A percentile compares a stretch with the other conserved stretches of the same genome.
Evolutionary conservation across 2,888 invertebrate species (phyloP).

Genomic region (Tethea ocularis): DNA sequence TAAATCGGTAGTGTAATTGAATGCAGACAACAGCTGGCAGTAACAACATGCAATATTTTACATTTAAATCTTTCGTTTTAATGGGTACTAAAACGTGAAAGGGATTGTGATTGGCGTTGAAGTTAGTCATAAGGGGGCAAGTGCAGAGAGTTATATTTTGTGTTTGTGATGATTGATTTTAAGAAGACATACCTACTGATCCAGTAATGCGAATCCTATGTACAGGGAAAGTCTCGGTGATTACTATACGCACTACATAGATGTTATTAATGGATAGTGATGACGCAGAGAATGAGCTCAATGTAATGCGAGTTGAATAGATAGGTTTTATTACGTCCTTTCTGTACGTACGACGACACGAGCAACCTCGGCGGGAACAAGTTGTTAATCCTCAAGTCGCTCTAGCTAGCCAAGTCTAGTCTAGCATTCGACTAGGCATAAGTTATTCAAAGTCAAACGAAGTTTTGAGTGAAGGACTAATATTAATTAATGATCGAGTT

Average conservation of each 20-base stretch:
- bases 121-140: background rate
- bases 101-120: background rate
- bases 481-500: slow-evolving; percentile 52
- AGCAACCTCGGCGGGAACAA: slow-evolving; percentile 69
- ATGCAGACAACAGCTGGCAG: background rate
- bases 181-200: slow-evolving; percentile 43
- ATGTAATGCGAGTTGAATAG: slow-evolving; percentile 41
- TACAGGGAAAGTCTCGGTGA: slow-evolving; percentile 60
- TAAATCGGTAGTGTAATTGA: background rate
- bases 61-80: background rate
- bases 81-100: background rate
- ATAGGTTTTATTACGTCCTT: slow-evolving; percentile 40
- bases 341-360: slow-evolving; percentile 37
- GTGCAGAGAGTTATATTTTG: slow-evolving; percentile 17
- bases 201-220: slow-evolving; percentile 54
- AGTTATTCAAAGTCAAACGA: slow-evolving; percentile 64
- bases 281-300: slow-evolving; percentile 40
- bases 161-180: slow-evolving; percentile 45
- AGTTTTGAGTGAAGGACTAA: slow-evolving; percentile 57
- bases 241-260: slow-evolving; percentile 41
- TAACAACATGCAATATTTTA: background rate
- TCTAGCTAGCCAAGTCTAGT: slow-evolving; percentile 38
- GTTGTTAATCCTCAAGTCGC: slow-evolving; percentile 61
- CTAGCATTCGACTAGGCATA: slow-evolving; percentile 52
- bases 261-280: slow-evolving; percentile 25